Evolutionary conservation across 1,140 invertebrate species (phyloP).

Genomic region (Temnothorax curvispinosus): DNA sequence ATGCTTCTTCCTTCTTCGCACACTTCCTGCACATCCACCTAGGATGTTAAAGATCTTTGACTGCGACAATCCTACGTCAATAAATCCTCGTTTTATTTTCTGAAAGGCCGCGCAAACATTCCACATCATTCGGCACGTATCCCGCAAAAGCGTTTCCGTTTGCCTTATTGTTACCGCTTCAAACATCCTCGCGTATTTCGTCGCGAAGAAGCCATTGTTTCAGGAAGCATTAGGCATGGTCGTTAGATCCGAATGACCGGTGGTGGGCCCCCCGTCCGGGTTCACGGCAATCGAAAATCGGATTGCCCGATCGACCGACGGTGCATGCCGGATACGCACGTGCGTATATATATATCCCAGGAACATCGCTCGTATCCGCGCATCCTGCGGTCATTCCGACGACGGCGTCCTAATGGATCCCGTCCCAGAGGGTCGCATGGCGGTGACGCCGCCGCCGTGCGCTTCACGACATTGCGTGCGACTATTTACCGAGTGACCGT

Average conservation of each 20-base stretch:
- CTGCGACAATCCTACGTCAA: background rate
- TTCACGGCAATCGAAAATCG: constrained; percentile 63
- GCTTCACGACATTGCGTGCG: constrained; percentile 68
- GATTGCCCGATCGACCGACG: constrained; percentile 51
- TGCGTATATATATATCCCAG: background rate
- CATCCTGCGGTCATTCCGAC: constrained; percentile 64
- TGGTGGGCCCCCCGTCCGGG: background rate
- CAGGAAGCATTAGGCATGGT: constrained; percentile 67
- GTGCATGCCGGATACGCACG: constrained; percentile 29
- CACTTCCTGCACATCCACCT: no score
- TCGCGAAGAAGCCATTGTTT: constrained; percentile 47
- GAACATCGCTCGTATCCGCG: background rate
- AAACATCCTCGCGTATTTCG: background rate
- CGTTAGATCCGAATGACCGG: constrained; percentile 32
- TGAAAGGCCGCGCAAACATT: background rate
- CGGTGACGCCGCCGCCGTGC: constrained; percentile 42
- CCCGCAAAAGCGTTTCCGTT: background rate
- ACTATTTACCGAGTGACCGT: constrained; percentile 66
- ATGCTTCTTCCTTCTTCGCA: background rate
- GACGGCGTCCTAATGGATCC: constrained; percentile 65
- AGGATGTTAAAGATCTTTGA: background rate
- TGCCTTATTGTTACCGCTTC: background rate
- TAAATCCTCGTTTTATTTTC: background rate
- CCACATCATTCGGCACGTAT: background rate
- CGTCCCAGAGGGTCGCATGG: constrained; percentile 68